Evolutionary conservation across 2,113 vertebrate genomes (phyloP).

Genomic region (Calypte anna): DNA sequence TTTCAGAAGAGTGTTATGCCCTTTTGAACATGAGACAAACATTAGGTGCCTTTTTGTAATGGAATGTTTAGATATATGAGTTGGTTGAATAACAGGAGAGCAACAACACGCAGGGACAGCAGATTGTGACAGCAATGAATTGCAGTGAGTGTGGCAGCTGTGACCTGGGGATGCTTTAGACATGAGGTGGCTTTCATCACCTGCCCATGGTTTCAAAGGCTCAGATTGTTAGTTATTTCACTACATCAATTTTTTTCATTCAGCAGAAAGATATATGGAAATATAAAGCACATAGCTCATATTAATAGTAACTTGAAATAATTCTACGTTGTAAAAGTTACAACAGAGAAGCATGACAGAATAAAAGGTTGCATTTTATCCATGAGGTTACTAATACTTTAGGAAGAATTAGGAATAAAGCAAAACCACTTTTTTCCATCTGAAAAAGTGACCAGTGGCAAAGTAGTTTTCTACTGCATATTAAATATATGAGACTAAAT

Average conservation of each 20-base stretch:
- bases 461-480: background rate
- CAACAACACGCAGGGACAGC: conserved; percentile 68
- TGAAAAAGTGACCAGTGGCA: background rate
- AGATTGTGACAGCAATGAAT: conserved; percentile 74
- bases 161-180: conserved; percentile 71
- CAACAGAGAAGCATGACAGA: background rate
- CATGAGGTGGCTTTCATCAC: conserved; percentile 69
- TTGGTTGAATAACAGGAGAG: conserved; percentile 63
- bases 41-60: conserved; percentile 73
- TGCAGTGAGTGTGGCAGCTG: conserved; percentile 70
- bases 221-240: conserved; percentile 59
- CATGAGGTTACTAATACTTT: background rate
- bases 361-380: background rate
- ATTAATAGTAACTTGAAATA: conserved; percentile 10
- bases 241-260: background rate
- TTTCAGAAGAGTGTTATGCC: conserved; percentile 52
- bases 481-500: background rate
- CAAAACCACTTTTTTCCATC: background rate
- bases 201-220: conserved; percentile 55
- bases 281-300: background rate
- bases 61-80: conserved; percentile 74
- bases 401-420: background rate
- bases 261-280: conserved; percentile 16
- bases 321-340: background rate
- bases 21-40: conserved; percentile 59